Conservation (phyloP, 2,888 invertebrate genomes). For the Tortrix viridana region DNA sequence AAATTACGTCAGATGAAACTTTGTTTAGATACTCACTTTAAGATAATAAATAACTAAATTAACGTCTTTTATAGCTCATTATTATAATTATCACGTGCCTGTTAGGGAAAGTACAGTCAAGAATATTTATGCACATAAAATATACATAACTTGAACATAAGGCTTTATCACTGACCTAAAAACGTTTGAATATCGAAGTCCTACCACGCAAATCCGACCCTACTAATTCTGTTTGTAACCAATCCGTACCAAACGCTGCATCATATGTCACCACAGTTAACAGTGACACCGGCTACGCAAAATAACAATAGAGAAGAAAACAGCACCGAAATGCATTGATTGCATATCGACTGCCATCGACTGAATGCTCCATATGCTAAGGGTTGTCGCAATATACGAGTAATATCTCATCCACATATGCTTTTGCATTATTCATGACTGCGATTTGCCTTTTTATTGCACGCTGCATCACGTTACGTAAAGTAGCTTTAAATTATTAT, state of each 20-base stretch:
- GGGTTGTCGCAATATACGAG: slow-evolving; percentile 13
- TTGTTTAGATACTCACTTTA: no score
- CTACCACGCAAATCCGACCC: no score
- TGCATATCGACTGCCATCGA: slow-evolving; percentile 55
- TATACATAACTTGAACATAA: no score
- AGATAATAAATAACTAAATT: no score
- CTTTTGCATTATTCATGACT: slow-evolving; percentile 8
- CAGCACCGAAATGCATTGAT: slow-evolving; percentile 50
- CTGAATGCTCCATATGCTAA: slow-evolving; percentile 50
- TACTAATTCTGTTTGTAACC: no score
- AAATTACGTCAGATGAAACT: no score
- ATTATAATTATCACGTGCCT: no score
- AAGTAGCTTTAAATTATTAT: background rate
- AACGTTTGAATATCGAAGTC: no score
- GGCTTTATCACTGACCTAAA: no score
- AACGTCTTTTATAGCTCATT: no score
- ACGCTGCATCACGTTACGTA: background rate
- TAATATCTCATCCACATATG: background rate
- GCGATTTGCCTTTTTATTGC: slow-evolving; percentile 10
- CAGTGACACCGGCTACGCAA: background rate
- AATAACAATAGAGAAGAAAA: slow-evolving; percentile 51
- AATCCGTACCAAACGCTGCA: background rate
- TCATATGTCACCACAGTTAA: background rate
- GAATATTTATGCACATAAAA: no score
- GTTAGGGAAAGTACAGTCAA: no score